A percentile compares a stretch with the other conserved stretches of the same genome.
Evolutionary conservation across 2,113 vertebrate species (phyloP).

Genomic region (Nematolebias whitei): DNA sequence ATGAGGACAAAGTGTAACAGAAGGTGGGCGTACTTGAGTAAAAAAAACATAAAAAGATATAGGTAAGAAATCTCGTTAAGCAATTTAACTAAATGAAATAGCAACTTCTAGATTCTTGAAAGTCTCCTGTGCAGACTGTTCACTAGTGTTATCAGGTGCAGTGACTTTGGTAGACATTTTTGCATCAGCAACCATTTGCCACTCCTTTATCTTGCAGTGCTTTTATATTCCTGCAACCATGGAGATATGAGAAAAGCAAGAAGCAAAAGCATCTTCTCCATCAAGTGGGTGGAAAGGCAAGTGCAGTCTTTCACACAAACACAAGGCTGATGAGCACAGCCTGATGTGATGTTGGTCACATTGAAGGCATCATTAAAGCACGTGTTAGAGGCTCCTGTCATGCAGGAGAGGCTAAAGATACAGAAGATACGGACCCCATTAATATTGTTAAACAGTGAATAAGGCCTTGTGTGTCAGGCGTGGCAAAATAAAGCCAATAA

Average conservation of each 20-base stretch:
- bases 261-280: conserved; percentile 42
- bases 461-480: conserved; percentile 17
- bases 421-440: neutral
- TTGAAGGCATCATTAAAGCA: conserved; percentile 40
- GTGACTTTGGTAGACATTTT: conserved; percentile 22
- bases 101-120: neutral
- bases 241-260: conserved; percentile 64
- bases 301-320: conserved; percentile 22
- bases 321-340: conserved; percentile 42
- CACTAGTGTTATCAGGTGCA: conserved; percentile 1
- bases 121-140: conserved; percentile 17
- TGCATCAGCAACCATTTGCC: conserved; percentile 57
- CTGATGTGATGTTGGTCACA: conserved; percentile 59
- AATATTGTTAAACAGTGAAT: conserved; percentile 14
- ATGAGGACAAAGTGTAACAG: neutral
- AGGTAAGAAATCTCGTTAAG: conserved; percentile 14
- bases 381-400: conserved; percentile 22
- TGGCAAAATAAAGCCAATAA: conserved; percentile 22
- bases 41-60: conserved; percentile 9
- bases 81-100: conserved; percentile 42
- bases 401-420: conserved; percentile 23
- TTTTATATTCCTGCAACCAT: conserved; percentile 72
- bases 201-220: conserved; percentile 42
- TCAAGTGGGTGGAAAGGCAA: conserved; percentile 57
- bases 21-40: conserved; percentile 8